Evolutionary conservation across 1,140 invertebrate species (phyloP), one percentile per base, ranked within the genome.

Genomic region (Drosophila santomea): DNA sequence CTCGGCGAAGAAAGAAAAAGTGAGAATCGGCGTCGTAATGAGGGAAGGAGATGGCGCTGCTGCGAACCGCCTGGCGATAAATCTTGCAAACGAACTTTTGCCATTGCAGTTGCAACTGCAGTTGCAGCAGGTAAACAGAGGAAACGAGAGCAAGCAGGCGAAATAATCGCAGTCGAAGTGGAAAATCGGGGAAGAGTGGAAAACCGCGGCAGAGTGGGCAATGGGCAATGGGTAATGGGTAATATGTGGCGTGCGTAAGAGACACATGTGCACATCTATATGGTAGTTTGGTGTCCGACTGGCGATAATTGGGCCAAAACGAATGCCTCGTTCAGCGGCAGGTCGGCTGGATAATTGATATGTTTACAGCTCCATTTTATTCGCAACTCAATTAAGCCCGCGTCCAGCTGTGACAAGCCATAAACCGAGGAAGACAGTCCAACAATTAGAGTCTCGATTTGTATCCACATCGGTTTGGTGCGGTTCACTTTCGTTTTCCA

Each of bases 331-430:
- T 56, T 56, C 66, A 74, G 52, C 72, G 79, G 59, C 74, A 77
- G 80, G 78, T 75, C 59, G 59, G 12, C 12, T 47, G 12, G 44
- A 81, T 86, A 85, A 85, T 85, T 81, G 81, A 85, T 85, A 85
- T 86, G 82, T 85, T 85, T 85, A 85, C 81, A 86, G 81, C 81
- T 86, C 57, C 74, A 85, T 85, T 86, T 81, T 67, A 62, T 66
- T 55, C 71, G 55, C 71, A 60, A 86, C 84, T 86, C 81, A 86
- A 85, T 85, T 85, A 85, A 78, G 81, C 61, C 57, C 74, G 80
- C 61, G 57, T 74, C 82, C 78, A 36, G 82, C 81, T 82, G 58
- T 50, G 66, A 61, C 72, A 59, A 51, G 52, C 69, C 55, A 51
- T 59, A 74, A 74, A 74, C 51, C 44, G 67, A 75, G 57, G 74